Base-by-base conservation (phyloP, 2,113 vertebrate species). In the Pteropus alecto region DNA sequence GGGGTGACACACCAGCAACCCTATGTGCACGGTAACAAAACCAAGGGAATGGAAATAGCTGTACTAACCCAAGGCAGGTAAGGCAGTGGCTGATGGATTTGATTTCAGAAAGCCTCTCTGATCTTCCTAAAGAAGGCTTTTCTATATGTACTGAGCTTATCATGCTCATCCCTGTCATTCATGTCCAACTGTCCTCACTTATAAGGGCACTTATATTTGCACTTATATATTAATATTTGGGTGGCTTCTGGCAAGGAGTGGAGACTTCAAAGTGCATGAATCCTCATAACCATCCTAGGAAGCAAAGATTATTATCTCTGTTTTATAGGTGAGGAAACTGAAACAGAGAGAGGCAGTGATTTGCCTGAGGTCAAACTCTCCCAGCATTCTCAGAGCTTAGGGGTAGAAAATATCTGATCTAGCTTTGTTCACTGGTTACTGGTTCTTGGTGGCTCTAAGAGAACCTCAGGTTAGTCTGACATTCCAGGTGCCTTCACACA, bases 321-420 rank as follows among this genome's bases (percentile, higher is more conserved):
- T 73, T 95, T 95, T 73, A 89, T 56, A 88, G 30, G 9, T 28
- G 65, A 94, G 65, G 81, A 94, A 74, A 77, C 56, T 46, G 26
- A 74, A 83, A 78, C 41, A 82, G 28, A 74, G 30, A 60, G 65
- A 92, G 38, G 35, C 73, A 90, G 30, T 63, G 15, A 68, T 84
- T 91, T 87, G 22, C 10, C 11, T 56, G 82, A 77, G 16, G 61
- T 70, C 28, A 91, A 30, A 30, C 18, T 76, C 35, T 94, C 46
- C 28, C 86, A 77, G 26, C 33, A 90, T 10, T 51, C 60, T 70
- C 30, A 87, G 54, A 61, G 35, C 30, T 43, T 61, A 68, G 26
- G 6, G 48, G 35, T 54, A 92, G 18, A 67, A 87, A 67, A 73
- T 61, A 89, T 58, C 51, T 81, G 51, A 93, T 58, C 18, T n/a